phyloP scores from a whole-genome alignment of 2,113 vertebrate genomes.

The Pelusios castaneus region DNA sequence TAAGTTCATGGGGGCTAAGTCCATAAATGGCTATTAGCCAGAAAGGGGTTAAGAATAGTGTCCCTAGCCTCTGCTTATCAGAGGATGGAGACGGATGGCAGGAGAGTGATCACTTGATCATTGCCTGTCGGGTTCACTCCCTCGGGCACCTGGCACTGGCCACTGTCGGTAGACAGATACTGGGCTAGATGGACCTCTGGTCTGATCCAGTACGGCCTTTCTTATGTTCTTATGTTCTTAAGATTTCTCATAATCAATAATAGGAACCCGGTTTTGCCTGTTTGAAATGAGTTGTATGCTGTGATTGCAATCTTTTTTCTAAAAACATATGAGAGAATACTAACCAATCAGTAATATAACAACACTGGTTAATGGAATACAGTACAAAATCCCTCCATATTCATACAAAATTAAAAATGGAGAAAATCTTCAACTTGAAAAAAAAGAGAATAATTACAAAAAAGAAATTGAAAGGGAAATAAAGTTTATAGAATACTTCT shows the following conservation, averaged over 20 bases:
- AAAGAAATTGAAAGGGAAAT: neutral
- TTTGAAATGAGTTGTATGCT: neutral
- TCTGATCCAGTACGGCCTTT: too few relatives aligned
- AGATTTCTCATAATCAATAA: neutral
- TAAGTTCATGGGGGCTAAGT: too few relatives aligned
- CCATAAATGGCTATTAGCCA: too few relatives aligned
- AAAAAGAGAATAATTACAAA: rapidly evolving
- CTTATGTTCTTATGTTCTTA: too few relatives aligned
- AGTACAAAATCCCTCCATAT: rapidly evolving
- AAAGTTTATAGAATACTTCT: neutral
- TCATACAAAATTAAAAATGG: neutral
- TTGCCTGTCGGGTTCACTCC: too few relatives aligned
- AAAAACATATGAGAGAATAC: neutral
- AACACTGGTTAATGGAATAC: neutral
- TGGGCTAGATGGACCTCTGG: too few relatives aligned
- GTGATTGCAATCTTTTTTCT: neutral
- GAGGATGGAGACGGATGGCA: too few relatives aligned
- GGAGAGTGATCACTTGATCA: too few relatives aligned
- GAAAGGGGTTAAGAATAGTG: too few relatives aligned
- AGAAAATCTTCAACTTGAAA: neutral
- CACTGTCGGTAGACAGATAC: too few relatives aligned
- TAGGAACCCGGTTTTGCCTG: neutral
- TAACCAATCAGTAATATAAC: neutral
- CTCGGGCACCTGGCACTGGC: too few relatives aligned
- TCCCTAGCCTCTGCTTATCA: too few relatives aligned